phyloP scores from a whole-genome alignment of 1,140 invertebrate species.

The Trichoplusia ni region DNA sequence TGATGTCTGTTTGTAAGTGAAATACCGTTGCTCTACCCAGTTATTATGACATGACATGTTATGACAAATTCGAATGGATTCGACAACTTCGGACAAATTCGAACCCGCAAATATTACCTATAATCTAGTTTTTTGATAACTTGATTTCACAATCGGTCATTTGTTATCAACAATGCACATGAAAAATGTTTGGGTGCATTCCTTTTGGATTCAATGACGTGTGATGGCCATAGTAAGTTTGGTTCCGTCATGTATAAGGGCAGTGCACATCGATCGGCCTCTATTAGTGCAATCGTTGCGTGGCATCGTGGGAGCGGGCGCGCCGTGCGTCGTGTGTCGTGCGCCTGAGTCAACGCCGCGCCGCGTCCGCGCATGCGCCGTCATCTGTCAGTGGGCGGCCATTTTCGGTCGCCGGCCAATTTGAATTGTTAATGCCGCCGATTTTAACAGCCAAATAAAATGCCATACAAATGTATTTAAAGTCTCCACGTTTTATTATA shows the following conservation, averaged over 20 bases:
- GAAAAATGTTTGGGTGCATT: background rate
- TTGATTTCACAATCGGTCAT: too few species aligned
- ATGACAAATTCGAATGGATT: too few species aligned
- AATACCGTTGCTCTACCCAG: too few species aligned
- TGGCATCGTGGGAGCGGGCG: slow-evolving; percentile 24
- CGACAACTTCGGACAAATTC: too few species aligned
- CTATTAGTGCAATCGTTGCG: slow-evolving; percentile 23
- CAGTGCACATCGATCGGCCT: slow-evolving; percentile 26
- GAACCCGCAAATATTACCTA: too few species aligned
- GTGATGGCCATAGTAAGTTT: slow-evolving; percentile 13
- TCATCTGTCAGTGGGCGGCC: slow-evolving; percentile 25
- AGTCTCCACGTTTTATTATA: slow-evolving; percentile 1
- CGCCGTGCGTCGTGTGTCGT: background rate
- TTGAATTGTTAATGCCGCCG: slow-evolving; percentile 21
- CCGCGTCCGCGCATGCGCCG: background rate
- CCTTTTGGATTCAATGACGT: slow-evolving; percentile 16
- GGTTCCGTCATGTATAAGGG: slow-evolving; percentile 11
- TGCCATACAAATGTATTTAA: background rate
- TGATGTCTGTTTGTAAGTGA: background rate
- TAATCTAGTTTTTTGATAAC: too few species aligned
- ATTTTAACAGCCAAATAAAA: slow-evolving; percentile 25
- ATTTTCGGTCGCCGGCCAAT: slow-evolving; percentile 18
- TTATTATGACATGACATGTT: too few species aligned
- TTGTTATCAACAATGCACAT: background rate
- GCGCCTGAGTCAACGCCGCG: background rate